Percentiles rank a stretch among this genome's conserved stretches.
These are phyloP conservation scores for Araneus ventricosus DNA, from an alignment of 1,140 invertebrate genomes.

Conservation along the genomic window DNA sequence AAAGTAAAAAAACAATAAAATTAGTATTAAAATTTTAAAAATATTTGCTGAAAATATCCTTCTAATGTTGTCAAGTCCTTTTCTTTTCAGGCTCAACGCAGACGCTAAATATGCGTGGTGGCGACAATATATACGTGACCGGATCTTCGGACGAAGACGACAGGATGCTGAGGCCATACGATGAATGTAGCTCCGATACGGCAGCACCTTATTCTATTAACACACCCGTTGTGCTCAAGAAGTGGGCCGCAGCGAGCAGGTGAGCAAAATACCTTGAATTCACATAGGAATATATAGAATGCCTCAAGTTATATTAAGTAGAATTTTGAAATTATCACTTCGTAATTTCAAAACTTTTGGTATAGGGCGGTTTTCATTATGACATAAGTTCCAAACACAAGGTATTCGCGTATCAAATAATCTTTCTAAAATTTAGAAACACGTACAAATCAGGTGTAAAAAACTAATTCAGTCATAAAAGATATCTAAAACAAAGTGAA, in stretches of 20 bases:
- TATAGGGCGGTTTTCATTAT: no score
- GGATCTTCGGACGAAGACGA: slow-evolving; percentile 64
- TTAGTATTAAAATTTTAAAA: not conserved
- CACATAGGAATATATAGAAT: no score
- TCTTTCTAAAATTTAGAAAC: no score
- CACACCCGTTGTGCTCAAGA: slow-evolving; percentile 74
- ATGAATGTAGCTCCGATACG: slow-evolving; percentile 57
- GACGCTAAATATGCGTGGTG: slow-evolving; percentile 39
- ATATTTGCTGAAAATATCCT: not conserved
- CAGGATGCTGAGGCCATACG: slow-evolving; percentile 23
- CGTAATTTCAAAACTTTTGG: no score
- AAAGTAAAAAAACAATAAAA: no score
- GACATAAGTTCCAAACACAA: no score
- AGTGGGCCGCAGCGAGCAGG: slow-evolving; percentile 59
- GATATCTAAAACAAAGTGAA: no score
- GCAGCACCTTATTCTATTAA: slow-evolving; percentile 68
- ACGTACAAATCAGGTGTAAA: no score
- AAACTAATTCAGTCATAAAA: no score
- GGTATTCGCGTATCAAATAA: no score
- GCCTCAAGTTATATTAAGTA: no score
- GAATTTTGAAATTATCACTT: no score
- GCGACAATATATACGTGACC: slow-evolving; percentile 34
- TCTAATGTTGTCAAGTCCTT: not conserved
- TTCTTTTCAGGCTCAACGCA: slow-evolving; percentile 57
- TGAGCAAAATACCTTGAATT: not conserved